Evolutionary conservation across 2,888 invertebrate species (phyloP), one percentile per base, ranked within the genome.

Genomic region (Asteroscopus sphinx): DNA sequence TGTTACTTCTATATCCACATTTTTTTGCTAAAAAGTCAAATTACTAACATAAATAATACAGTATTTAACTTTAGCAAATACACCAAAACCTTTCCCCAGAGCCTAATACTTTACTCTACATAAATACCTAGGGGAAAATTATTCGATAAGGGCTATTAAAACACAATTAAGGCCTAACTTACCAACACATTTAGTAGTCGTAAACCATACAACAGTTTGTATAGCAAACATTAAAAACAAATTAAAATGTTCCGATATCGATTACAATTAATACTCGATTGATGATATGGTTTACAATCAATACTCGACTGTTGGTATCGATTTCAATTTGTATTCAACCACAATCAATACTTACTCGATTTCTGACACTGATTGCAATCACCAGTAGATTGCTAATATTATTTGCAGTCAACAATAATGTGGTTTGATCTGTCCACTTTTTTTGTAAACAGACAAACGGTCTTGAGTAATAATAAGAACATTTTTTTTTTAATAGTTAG

Each of bases 91-190:
- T 35, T 47, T 25, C 28, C 8, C 40, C 40, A 51, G 42, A 6
- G 16, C 8, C 17, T 40, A 11, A 40, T 54, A 45, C 21, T 36
- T 35, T 21, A 13, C 40, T 16, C 25, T 28, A 54, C 37, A 55
- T 37, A 64, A 16, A 51, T 28, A 36, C n/a, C n/a, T n/a, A n/a
- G n/a, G n/a, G 41, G 26, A 35, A 26, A 48, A 60, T 57, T 49
- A 51, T 40, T 15, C 51, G 25, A 60, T 40, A 48, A 25, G 37
- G 40, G 54, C 69, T 66, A 76, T 76, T 76, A 76, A 77, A 76
- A 75, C 53, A 55, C 66, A 65, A 76, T 76, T 76, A 76, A 56
- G 33, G 54, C 45, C 36, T 54, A 47, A 60, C 52, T 71, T 65
- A 54, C 53, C 15, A 13, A 52, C 44, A 63, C 42, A 52, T 46